These are phyloP conservation scores for Stratiomys singularior DNA, from an alignment of 2,888 invertebrate species.

Conservation along the genomic window DNA sequence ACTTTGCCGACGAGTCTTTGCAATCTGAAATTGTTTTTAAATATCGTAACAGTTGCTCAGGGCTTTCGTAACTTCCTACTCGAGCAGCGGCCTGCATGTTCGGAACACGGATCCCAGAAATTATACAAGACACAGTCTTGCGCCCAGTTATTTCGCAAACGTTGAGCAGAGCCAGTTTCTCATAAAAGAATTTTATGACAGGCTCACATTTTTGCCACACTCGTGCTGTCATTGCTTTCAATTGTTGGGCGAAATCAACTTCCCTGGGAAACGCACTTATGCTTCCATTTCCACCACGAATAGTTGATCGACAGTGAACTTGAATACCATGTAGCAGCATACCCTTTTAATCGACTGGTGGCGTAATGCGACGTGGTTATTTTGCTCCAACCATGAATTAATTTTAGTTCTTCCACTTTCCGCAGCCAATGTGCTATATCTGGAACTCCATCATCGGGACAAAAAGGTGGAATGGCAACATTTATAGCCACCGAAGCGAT, in stretches of 20 bases:
- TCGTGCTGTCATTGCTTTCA: not conserved
- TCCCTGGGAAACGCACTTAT: not conserved
- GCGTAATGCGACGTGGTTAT: too few species aligned
- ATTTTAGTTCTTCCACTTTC: too few species aligned
- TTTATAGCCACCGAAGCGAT: too few species aligned
- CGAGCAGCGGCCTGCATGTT: not conserved
- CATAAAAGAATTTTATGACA: not conserved
- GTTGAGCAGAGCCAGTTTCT: not conserved
- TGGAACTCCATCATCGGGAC: too few species aligned
- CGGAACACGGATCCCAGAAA: not conserved
- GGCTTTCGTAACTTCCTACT: not conserved
- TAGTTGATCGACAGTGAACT: too few species aligned
- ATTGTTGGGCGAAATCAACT: conserved; percentile 6
- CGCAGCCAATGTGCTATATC: too few species aligned
- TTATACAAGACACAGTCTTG: not conserved
- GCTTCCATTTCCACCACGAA: too few species aligned
- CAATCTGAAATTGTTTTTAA: not conserved
- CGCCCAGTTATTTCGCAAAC: not conserved
- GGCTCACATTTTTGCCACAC: not conserved
- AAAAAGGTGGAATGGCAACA: too few species aligned
- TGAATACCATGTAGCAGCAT: too few species aligned
- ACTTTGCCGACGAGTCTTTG: too few species aligned
- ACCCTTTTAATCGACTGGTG: too few species aligned
- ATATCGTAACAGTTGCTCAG: not conserved
- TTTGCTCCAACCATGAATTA: too few species aligned